These are phyloP conservation scores for Labia minor DNA, from an alignment of 2,888 invertebrate genomes.

Conservation along the genomic window DNA sequence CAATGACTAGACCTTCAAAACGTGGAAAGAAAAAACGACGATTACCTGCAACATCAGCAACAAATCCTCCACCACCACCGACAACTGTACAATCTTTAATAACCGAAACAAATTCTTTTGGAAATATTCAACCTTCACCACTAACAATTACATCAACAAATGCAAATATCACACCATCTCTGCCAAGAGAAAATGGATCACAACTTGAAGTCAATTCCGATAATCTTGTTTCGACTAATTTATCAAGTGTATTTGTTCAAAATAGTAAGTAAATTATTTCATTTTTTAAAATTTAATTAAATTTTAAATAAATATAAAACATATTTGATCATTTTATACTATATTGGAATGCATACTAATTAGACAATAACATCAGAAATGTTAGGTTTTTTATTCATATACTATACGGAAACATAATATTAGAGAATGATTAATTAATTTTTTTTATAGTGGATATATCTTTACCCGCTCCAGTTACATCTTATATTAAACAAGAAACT, in stretches of 20 bases:
- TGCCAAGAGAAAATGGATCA: background rate
- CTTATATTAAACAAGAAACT: background rate
- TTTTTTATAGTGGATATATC: background rate
- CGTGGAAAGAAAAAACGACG: constrained; percentile 44
- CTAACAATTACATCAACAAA: background rate
- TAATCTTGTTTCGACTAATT: background rate
- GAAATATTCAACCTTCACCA: background rate
- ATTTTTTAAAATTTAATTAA: no score
- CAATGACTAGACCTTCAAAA: constrained; percentile 40
- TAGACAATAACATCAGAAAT: no score
- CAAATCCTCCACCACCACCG: constrained; percentile 28
- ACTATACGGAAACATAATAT: no score
- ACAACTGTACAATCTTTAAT: constrained; percentile 13
- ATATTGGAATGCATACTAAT: no score
- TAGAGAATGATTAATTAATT: no score
- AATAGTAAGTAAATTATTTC: background rate
- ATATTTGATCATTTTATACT: no score
- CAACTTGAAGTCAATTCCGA: background rate
- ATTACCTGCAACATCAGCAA: constrained; percentile 29
- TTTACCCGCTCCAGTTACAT: background rate
- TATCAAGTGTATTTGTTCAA: background rate
- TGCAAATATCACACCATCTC: constrained; percentile 18
- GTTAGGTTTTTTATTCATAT: no score
- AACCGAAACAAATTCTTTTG: background rate
- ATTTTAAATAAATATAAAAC: no score